A percentile compares a stretch with the other conserved stretches of the same genome.
These are phyloP conservation scores for Sicus ferrugineus DNA, from an alignment of 2,888 invertebrate species.

Conservation along the genomic window DNA sequence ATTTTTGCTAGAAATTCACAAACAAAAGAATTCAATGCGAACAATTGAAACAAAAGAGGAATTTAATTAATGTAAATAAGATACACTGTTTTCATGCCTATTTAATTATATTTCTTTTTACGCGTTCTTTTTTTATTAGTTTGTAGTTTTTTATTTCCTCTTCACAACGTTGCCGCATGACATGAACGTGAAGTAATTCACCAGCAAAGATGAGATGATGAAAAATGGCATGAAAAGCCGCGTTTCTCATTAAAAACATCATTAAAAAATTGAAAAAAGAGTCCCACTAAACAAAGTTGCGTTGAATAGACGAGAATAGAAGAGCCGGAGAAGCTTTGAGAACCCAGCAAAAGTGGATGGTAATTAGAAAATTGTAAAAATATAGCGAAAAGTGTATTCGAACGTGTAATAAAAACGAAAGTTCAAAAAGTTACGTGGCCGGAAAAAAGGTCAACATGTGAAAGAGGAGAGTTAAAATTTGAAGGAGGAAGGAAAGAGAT, in stretches of 20 bases:
- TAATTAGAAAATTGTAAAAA: not conserved
- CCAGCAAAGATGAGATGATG: too few species aligned
- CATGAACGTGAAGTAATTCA: too few species aligned
- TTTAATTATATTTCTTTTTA: too few species aligned
- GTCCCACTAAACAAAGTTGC: not conserved
- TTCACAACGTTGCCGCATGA: too few species aligned
- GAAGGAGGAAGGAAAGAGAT: not conserved
- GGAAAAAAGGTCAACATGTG: not conserved
- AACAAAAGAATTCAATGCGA: too few species aligned
- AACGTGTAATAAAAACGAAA: not conserved
- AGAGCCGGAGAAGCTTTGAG: not conserved
- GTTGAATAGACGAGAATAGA: too few species aligned
- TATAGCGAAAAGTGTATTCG: not conserved
- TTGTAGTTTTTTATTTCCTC: too few species aligned
- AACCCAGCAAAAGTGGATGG: not conserved
- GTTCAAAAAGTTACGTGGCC: not conserved
- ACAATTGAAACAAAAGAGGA: too few species aligned
- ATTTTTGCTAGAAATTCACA: too few species aligned
- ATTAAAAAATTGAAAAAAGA: not conserved
- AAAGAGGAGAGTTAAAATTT: not conserved
- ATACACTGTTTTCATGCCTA: too few species aligned
- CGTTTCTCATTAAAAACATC: not conserved
- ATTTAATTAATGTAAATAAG: too few species aligned
- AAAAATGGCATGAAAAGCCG: not conserved
- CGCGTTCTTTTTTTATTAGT: too few species aligned